Conservation (phyloP, 2,113 vertebrate species). For the Tautogolabrus adspersus region DNA sequence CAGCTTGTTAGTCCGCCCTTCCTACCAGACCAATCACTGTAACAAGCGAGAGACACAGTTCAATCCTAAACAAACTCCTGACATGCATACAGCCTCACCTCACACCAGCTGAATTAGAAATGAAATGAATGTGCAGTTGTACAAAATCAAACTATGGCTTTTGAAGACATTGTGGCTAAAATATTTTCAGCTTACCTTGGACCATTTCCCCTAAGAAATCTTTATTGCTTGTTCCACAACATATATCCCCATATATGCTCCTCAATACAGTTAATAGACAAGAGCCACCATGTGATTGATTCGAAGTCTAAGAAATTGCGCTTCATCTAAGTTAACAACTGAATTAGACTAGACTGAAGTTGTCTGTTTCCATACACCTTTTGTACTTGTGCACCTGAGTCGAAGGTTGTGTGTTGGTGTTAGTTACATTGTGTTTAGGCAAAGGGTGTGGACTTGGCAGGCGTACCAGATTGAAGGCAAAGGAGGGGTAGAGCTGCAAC, state of each 20-base stretch:
- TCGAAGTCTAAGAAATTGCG: neutral
- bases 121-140: slow-evolving; percentile 1
- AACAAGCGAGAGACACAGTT: slow-evolving; percentile 30
- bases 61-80: slow-evolving; percentile 13
- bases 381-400: neutral
- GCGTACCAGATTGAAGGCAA: slow-evolving; percentile 2
- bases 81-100: slow-evolving; percentile 11
- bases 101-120: slow-evolving; percentile 25
- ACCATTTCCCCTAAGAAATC: slow-evolving; percentile 24
- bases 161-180: neutral
- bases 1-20: slow-evolving; percentile 45
- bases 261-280: neutral
- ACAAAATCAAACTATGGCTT: neutral
- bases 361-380: neutral
- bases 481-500: slow-evolving; percentile 47
- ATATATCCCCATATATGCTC: neutral
- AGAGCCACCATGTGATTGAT: neutral
- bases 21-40: slow-evolving; percentile 15
- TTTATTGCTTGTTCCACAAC: slow-evolving; percentile 8
- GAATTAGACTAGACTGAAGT: neutral
- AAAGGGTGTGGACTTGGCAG: slow-evolving; percentile 30
- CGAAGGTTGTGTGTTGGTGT: slow-evolving; percentile 5
- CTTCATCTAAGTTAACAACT: too few relatives aligned
- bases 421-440: slow-evolving; percentile 20
- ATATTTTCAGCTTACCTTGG: slow-evolving; percentile 42